Percentiles rank a stretch among this genome's conserved stretches.
Evolutionary conservation across 1,140 invertebrate species (phyloP).

Genomic region (Sesamia nonagrioides): DNA sequence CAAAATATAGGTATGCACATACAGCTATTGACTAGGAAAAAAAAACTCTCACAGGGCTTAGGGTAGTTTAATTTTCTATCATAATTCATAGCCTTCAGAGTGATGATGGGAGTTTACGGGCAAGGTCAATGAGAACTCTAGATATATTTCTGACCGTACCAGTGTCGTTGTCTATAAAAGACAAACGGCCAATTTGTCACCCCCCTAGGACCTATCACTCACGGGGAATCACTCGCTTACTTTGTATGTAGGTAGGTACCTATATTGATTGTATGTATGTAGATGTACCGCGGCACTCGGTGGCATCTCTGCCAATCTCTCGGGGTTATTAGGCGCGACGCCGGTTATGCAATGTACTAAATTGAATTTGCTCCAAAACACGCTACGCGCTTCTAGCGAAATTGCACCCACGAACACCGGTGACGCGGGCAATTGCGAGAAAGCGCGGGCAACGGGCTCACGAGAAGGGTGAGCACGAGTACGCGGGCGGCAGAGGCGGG

Average conservation of each 20-base stretch:
- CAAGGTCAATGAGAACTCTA: too few relatives aligned
- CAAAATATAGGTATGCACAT: too few relatives aligned
- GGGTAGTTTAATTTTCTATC: too few relatives aligned
- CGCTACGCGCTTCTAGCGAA: slow-evolving; percentile 40
- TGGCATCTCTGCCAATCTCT: slow-evolving; percentile 29
- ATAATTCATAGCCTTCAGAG: too few relatives aligned
- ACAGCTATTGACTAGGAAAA: too few relatives aligned
- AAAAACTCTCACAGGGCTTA: too few relatives aligned
- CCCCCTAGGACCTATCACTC: not conserved
- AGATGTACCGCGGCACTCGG: slow-evolving; percentile 1
- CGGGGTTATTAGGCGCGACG: slow-evolving; percentile 34
- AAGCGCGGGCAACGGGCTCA: slow-evolving; percentile 44
- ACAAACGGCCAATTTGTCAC: not conserved
- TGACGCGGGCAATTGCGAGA: slow-evolving; percentile 38
- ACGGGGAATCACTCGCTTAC: not conserved
- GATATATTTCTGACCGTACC: too few relatives aligned
- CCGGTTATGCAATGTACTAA: slow-evolving; percentile 37
- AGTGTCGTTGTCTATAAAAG: not conserved
- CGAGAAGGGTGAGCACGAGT: slow-evolving; percentile 41
- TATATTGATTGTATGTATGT: not conserved
- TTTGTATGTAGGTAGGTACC: too few relatives aligned
- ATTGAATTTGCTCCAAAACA: slow-evolving; percentile 39
- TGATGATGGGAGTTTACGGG: too few relatives aligned
- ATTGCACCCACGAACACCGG: slow-evolving; percentile 22
- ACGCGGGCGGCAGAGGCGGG: slow-evolving; percentile 45